These are phyloP conservation scores for Platygyra sinensis DNA, from an alignment of 64 coral and sea anemone genomes.

Conservation along the genomic window DNA sequence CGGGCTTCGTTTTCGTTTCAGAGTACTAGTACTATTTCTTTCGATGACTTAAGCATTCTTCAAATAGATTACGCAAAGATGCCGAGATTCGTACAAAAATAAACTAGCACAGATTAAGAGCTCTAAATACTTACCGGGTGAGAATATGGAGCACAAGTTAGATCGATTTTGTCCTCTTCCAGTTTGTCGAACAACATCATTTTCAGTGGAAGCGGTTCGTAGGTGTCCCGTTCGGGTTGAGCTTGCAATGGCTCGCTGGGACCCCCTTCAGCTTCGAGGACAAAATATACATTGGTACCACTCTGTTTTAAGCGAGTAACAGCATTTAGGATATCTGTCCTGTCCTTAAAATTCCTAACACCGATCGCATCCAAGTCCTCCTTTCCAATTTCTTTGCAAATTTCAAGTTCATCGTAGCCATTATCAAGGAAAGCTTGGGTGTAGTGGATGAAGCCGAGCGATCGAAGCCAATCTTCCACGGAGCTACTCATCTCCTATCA, in stretches of 20 bases:
- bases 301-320: conserved; percentile 80
- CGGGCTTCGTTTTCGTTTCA: neutral
- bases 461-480: conserved; percentile 98
- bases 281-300: conserved; percentile 94
- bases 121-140: conserved; percentile 56
- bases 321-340: conserved; percentile 90
- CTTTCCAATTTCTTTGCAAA: conserved; percentile 97
- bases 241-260: conserved; percentile 6
- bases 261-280: conserved; percentile 49
- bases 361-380: conserved; percentile 99
- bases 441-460: conserved; percentile 88
- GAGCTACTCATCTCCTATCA: conserved; percentile 62
- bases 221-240: conserved; percentile 68
- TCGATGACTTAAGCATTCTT: neutral
- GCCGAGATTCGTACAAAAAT: neutral
- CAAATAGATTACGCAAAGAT: neutral
- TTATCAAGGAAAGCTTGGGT: conserved; percentile 95
- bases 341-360: conserved; percentile 87
- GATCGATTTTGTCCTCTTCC: conserved; percentile 73
- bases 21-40: neutral
- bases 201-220: conserved; percentile 66
- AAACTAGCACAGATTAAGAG: neutral
- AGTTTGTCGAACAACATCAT: conserved; percentile 79
- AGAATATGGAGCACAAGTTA: conserved; percentile 77
- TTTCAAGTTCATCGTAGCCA: conserved; percentile 98